Base-by-base conservation (phyloP, 2,113 vertebrate genomes). In the Fregata magnificens region DNA sequence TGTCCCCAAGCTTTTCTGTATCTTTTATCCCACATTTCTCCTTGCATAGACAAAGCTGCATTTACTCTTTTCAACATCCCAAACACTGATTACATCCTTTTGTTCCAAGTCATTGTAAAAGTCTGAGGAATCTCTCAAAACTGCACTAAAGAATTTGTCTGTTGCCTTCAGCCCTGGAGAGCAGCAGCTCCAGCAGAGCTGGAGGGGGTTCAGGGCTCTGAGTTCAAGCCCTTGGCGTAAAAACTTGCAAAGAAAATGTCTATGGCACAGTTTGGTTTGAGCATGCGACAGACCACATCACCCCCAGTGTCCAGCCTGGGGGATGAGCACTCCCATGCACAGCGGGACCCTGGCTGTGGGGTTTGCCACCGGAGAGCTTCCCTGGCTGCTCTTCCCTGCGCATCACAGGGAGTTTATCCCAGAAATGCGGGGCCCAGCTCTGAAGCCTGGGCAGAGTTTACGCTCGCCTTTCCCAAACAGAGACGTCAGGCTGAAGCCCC, bases 331-430 rank as follows among this genome's bases (percentile, higher is more conserved):
- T 26, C 47, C n/a, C 3, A 0, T 6, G 72, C 14, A 6, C 1
- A 1, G 32, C 3, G 8, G 42, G 18, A 62, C 28, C 28, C 4
- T 7, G 38, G 72, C 36, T 40, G 31, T 0, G 1, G 31, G 22
- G 7, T 58, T 58, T 56, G 44, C 7, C n/a, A 5, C 32, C 0
- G 0, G 7, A 14, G 50, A 59, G 40, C 44, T 79, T 74, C 34
- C 36, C 34, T 9, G 17, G 52, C 16, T 0, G 0, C 34, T 20
- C 21, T 15, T 45, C 53, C 67, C 53, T 19, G 36, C 1, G 0
- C 3, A 1, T 42, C 1, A 0, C 74, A 7, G 55, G 25, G 45
- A 2, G 6, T 32, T 65, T 65, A 10, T 25, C 16, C 13, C 65
- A 56, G 22, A 17, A 12, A 29, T 1, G 5, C 1, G 0, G 77